Evolutionary conservation across 1,140 invertebrate species (phyloP).

Genomic region (Drosophila dunni): DNA sequence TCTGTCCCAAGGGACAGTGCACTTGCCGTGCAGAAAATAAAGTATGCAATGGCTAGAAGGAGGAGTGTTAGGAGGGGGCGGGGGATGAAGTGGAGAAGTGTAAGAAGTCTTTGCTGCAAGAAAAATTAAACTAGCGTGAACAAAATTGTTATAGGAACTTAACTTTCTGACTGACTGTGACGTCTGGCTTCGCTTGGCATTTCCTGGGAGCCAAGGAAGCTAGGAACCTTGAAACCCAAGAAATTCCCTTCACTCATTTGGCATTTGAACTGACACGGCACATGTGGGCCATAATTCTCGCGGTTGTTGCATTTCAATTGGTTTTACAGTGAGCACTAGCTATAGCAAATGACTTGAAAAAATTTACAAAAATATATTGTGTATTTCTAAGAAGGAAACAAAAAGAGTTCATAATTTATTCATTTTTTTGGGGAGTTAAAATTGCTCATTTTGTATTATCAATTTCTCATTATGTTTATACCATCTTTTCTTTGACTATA

Average conservation of each 20-base stretch:
- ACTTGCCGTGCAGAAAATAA: conserved; percentile 22
- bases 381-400: too few species aligned
- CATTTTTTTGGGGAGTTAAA: too few species aligned
- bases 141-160: conserved; percentile 16
- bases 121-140: conserved; percentile 16
- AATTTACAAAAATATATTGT: neutral
- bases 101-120: neutral
- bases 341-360: neutral
- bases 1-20: conserved; percentile 42
- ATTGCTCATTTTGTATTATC: too few species aligned
- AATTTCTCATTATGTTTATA: too few species aligned
- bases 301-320: conserved; percentile 56
- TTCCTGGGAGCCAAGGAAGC: neutral
- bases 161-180: conserved; percentile 15
- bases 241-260: conserved; percentile 16
- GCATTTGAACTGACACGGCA: conserved; percentile 57
- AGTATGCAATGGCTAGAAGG: conserved; percentile 40
- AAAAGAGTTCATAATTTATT: too few species aligned
- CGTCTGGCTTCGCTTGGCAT: conserved; percentile 8
- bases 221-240: conserved; percentile 12
- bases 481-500: neutral
- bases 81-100: neutral
- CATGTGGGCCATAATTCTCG: conserved; percentile 70
- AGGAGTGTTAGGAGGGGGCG: neutral
- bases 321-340: conserved; percentile 27